These are phyloP conservation scores for Deilephila porcellus DNA, from an alignment of 2,888 invertebrate species.

Conservation along the genomic window DNA sequence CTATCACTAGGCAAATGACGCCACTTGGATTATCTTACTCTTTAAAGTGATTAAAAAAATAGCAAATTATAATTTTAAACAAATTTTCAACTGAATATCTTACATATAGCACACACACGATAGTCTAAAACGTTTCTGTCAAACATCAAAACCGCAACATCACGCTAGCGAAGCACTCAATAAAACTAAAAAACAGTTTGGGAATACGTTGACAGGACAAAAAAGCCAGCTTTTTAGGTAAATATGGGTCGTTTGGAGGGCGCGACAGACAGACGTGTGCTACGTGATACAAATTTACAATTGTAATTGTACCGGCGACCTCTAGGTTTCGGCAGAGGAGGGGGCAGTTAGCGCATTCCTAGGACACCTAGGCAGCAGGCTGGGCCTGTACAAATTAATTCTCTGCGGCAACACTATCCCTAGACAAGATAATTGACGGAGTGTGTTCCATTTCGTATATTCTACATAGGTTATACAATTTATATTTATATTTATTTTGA, in stretches of 20 bases:
- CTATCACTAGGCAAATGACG: no score
- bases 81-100: not conserved
- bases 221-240: constrained; percentile 37
- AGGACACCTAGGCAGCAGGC: not conserved
- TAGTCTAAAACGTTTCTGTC: not conserved
- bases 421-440: not conserved
- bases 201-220: constrained; percentile 7
- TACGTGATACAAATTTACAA: constrained; percentile 55
- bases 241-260: constrained; percentile 52
- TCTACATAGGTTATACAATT: no score
- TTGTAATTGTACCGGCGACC: constrained; percentile 35
- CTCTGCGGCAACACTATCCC: not conserved
- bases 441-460: no score
- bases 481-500: no score
- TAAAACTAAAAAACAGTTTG: constrained; percentile 16
- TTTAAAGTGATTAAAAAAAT: no score
- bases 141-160: not conserved
- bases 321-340: constrained; percentile 17
- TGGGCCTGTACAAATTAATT: not conserved
- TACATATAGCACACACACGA: not conserved
- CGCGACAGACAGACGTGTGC: constrained; percentile 47
- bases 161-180: not conserved
- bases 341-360: constrained; percentile 15
- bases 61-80: no score
- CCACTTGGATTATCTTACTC: not conserved